Conservation (phyloP, 2,888 invertebrate genomes). For the Tetropium fuscum region DNA sequence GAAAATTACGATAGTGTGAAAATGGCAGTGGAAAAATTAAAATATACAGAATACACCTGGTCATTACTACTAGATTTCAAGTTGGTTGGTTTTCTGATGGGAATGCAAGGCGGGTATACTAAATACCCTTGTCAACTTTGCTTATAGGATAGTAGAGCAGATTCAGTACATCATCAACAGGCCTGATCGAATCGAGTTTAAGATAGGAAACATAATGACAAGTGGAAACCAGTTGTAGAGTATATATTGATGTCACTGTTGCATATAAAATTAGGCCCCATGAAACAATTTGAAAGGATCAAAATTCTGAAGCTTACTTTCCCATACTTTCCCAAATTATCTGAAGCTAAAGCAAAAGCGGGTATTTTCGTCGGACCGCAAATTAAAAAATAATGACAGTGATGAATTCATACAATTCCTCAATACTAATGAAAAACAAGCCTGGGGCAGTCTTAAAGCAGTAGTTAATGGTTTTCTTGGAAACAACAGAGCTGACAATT, state of each 20-base stretch:
- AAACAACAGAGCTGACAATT: constrained; percentile 50
- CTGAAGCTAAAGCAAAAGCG: constrained; percentile 49
- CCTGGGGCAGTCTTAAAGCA: constrained; percentile 10
- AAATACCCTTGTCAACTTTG: constrained; percentile 50
- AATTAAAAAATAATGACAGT: constrained; percentile 43
- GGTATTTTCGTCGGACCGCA: constrained; percentile 50
- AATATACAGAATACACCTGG: too few relatives aligned
- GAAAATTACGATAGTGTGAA: too few relatives aligned
- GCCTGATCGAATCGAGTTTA: constrained; percentile 38
- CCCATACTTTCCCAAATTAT: constrained; percentile 28
- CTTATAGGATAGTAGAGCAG: constrained; percentile 46
- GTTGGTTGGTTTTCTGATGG: constrained; percentile 45
- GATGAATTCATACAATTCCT: constrained; percentile 38
- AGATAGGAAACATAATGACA: constrained; percentile 40
- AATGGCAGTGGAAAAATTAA: too few relatives aligned
- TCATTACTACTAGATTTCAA: too few relatives aligned
- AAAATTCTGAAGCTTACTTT: constrained; percentile 23
- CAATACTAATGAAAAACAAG: constrained; percentile 15
- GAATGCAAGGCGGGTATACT: constrained; percentile 48
- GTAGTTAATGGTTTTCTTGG: constrained; percentile 28
- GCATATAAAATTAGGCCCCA: constrained; percentile 40
- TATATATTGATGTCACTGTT: constrained; percentile 35
- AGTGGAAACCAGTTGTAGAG: constrained; percentile 33
- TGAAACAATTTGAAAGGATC: constrained; percentile 34
- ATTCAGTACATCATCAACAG: constrained; percentile 40